A percentile compares a stretch with the other conserved stretches of the same genome.
Evolutionary conservation across 2,888 invertebrate species (phyloP).

Genomic region (Electrophaes corylata): DNA sequence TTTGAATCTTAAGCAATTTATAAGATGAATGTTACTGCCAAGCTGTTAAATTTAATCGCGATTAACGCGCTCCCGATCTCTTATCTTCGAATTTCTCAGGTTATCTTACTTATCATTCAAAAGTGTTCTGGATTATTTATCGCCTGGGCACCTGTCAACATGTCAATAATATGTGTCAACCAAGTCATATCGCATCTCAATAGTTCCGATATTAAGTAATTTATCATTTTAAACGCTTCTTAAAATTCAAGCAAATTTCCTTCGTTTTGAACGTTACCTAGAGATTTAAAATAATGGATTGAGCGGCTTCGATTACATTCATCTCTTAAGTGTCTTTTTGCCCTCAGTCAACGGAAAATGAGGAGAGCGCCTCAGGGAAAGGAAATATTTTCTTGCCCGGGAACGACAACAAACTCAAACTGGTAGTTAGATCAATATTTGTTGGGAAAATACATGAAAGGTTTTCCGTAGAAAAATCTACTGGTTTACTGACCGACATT

Average conservation of each 20-base stretch:
- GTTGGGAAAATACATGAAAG: constrained; percentile 35
- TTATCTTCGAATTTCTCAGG: constrained; percentile 54
- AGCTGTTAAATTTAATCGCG: constrained; percentile 37
- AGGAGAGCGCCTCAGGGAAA: constrained; percentile 49
- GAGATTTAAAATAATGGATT: constrained; percentile 34
- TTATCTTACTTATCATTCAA: constrained; percentile 57
- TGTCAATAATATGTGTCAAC: constrained; percentile 64
- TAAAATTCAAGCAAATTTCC: constrained; percentile 24
- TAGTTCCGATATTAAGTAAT: constrained; percentile 38
- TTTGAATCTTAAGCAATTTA: constrained; percentile 31
- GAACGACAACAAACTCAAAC: constrained; percentile 45
- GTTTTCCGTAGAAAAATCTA: constrained; percentile 29
- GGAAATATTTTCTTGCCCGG: constrained; percentile 47
- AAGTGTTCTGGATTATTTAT: constrained; percentile 56
- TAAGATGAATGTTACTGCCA: constrained; percentile 39
- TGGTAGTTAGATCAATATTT: constrained; percentile 47
- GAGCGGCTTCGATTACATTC: constrained; percentile 36
- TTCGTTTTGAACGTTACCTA: constrained; percentile 24
- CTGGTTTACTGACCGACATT: constrained; percentile 31
- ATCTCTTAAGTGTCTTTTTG: constrained; percentile 53
- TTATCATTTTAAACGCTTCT: constrained; percentile 35
- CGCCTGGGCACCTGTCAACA: constrained; percentile 69
- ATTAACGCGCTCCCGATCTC: constrained; percentile 39
- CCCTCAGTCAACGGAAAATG: constrained; percentile 54
- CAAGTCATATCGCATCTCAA: constrained; percentile 59